Evolutionary conservation across 23 tunicate genomes (phyloP).

Genomic region (Phallusia fumigata): DNA sequence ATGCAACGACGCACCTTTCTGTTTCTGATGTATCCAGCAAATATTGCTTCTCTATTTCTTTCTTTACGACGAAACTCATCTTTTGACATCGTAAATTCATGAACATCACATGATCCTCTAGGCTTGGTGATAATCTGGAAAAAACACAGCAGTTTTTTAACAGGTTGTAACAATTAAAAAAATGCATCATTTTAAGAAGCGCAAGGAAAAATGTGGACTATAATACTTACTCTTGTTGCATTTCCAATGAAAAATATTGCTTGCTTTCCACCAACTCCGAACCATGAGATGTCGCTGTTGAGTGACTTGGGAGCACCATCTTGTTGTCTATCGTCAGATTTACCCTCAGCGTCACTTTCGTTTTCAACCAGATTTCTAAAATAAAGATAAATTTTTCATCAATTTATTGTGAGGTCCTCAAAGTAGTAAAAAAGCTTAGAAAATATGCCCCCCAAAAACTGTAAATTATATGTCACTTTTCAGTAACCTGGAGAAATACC

Average conservation of each 20-base stretch:
- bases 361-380: background rate
- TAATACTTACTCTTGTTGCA: slow-evolving; percentile 63
- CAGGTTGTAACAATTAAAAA: too few relatives aligned
- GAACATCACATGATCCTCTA: slow-evolving; percentile 74
- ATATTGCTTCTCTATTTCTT: slow-evolving; percentile 72
- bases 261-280: slow-evolving; percentile 96
- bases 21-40: slow-evolving; percentile 78
- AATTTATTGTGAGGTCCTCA: too few relatives aligned
- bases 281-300: slow-evolving; percentile 97
- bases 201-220: too few relatives aligned
- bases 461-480: too few relatives aligned
- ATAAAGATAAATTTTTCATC: background rate
- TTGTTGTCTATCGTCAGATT: background rate
- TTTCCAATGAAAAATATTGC: slow-evolving; percentile 92
- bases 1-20: slow-evolving; percentile 43
- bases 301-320: slow-evolving; percentile 70
- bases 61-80: slow-evolving; percentile 88
- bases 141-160: background rate
- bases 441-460: too few relatives aligned
- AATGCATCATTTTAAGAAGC: too few relatives aligned
- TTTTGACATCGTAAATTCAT: slow-evolving; percentile 84
- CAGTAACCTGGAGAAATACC: too few relatives aligned
- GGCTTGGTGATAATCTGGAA: slow-evolving; percentile 77
- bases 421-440: background rate
- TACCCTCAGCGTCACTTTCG: slow-evolving; percentile 1